A percentile compares a stretch with the other conserved stretches of the same genome.
Conservation (phyloP, 2,888 invertebrate genomes). For the Pollenia amentaria region DNA sequence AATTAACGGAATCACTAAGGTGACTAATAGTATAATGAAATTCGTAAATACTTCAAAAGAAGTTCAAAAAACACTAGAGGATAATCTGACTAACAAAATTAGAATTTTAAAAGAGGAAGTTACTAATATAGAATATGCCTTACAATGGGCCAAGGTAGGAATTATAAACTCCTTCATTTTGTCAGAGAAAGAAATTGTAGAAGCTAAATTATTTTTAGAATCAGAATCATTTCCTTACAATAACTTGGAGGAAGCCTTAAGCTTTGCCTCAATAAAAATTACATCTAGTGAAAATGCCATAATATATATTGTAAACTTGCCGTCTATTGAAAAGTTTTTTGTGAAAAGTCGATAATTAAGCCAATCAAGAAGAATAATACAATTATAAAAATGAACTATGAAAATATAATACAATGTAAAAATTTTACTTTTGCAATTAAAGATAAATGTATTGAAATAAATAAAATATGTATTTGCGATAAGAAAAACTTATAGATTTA, state of each 20-base stretch:
- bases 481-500: neutral
- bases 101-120: neutral
- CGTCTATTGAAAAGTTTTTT: neutral
- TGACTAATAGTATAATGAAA: neutral
- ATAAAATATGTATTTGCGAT: neutral
- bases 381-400: neutral
- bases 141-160: conserved; percentile 15
- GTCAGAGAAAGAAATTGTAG: neutral
- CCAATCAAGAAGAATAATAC: neutral
- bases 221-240: neutral
- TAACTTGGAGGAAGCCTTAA: neutral
- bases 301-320: neutral
- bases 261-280: conserved; percentile 2
- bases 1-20: neutral
- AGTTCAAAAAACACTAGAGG: neutral
- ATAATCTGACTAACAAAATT: neutral
- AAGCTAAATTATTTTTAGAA: neutral
- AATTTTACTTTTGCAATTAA: neutral
- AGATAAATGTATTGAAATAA: neutral
- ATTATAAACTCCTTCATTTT: neutral
- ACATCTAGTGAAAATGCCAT: neutral
- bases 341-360: neutral
- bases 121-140: conserved; percentile 13
- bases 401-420: neutral
- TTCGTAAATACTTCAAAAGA: neutral